Evolutionary conservation across 2,797 vertebrate genomes (phyloP), one percentile per base, ranked within the genome.

Genomic region (Characodon lateralis): DNA sequence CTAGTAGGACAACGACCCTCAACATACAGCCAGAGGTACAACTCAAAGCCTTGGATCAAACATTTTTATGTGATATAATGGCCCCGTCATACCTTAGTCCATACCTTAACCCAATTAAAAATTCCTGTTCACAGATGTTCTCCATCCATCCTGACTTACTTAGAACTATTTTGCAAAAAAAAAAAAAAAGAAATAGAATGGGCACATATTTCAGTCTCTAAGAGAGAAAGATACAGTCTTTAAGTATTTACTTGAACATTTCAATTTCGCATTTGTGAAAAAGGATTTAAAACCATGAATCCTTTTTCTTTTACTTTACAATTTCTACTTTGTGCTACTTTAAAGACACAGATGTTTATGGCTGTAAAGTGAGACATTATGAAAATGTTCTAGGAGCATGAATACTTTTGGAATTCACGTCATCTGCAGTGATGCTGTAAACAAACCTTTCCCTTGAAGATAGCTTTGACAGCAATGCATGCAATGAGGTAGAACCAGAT

Each of bases 401-500:
- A 14, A 43, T 41, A 13, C 22, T 24, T 68, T n/a, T 43, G 12
- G 0, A 68, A 43, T 68, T 68, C 22, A 43, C 10, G 6, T 10
- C 12, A n/a, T 9, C 18, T 22, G 65, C 39, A 24, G 22, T 24
- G 20, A 55, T 10, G 31, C 28, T 31, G 20, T n/a, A 77, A 2
- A 90, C 96, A 86, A 59, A 99, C 98, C 97, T 99, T 99, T 91
- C 98, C 98, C 89, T 96, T 94, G 88, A 96, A 93, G 77, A 99
- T 91, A 63, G 98, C 97, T 93, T 98, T 99, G 92, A 96, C 95
- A 83, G 98, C 98, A 82, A 97, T 96, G 81, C 97, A 95, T 56
- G 95, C 46, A 65, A 99, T 99, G 92, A 98, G 96, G 94, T 97
- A 99, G 85, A 98, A 99, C 98, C 98, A 99, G 95, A 98, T 95